Evolutionary conservation across 2,113 vertebrate species (phyloP), one percentile per base, ranked within the genome.

Genomic region (Oncorhynchus mykiss): DNA sequence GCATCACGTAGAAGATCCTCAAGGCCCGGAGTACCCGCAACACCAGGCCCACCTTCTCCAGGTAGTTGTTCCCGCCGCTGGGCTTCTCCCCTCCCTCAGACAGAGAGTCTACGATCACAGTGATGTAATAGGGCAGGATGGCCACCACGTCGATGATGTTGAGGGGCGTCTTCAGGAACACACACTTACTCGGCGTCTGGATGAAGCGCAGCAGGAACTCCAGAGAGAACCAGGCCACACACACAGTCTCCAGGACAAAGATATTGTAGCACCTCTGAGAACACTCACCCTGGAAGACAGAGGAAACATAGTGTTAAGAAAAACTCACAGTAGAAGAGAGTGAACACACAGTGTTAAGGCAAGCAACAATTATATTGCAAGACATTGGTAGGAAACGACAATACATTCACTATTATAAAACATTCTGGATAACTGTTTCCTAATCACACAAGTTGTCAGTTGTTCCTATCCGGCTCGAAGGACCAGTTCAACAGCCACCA

Each of bases 221-320:
- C 60, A 99, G 91, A 3, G 97, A 99, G 90, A 99, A 99, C 97
- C 97, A 99, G 1, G 93, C 97, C 71, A 98, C 97, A 0, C 97
- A 98, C 83, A 98, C 95, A 0, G 97, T 97, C 94, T 99, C 97
- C 93, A 98, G 88, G 80, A 97, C 95, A 51, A 99, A 98, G 86
- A 99, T 96, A 92, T 95, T 93, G 22, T 91, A 93, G 89, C 97
- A 98, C 82, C 94, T 95, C 79, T 13, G 92, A 51, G 96, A 97
- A 90, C 97, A 99, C 88, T 97, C 96, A 0, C 97, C 97, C 97
- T 99, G 89, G 4, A 29, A 39, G 25, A 70, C 69, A 48, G 70
- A 4, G 54, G 13, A 72, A 3, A 16, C 6, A 29, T 9, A 25
- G 11, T 45, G 39, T 45, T 11, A 45, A 3, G 39, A 45, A 45